These are phyloP conservation scores for Dysidea cf. avara DNA, from an alignment of 37 sponge, comb jelly and placozoan species.

Conservation along the genomic window DNA sequence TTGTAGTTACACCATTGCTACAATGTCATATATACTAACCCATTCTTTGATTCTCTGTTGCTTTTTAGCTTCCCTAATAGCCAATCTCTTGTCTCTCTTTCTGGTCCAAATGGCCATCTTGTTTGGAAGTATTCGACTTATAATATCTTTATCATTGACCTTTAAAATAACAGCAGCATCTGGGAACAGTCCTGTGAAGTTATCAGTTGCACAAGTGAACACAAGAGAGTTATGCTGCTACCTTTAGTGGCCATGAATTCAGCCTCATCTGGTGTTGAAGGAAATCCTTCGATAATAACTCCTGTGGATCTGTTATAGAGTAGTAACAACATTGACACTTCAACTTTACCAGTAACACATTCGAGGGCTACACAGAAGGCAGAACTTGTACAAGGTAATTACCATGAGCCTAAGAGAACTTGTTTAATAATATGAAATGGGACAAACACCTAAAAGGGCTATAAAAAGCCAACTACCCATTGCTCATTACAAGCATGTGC, in stretches of 20 bases:
- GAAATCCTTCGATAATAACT: conserved; percentile 94
- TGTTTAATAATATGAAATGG: too few relatives aligned
- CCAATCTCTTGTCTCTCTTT: conserved; percentile 70
- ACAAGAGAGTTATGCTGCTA: not conserved
- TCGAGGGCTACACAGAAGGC: too few relatives aligned
- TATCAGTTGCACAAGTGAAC: not conserved
- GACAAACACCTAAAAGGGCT: too few relatives aligned
- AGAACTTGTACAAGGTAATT: too few relatives aligned
- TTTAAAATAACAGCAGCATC: conserved; percentile 78
- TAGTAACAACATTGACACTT: too few relatives aligned
- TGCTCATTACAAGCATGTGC: too few relatives aligned
- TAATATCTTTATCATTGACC: conserved; percentile 64
- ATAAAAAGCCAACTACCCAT: too few relatives aligned
- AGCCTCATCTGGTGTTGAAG: conserved; percentile 73
- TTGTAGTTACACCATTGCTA: not conserved
- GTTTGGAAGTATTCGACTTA: conserved; percentile 64
- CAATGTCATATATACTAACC: too few relatives aligned
- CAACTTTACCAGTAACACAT: too few relatives aligned
- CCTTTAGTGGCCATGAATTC: conserved; percentile 62
- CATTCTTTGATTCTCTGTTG: conserved; percentile 50
- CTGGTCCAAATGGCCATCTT: conserved; percentile 69
- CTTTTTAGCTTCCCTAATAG: conserved; percentile 27
- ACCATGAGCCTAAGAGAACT: too few relatives aligned
- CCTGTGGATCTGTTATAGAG: conserved; percentile 90
- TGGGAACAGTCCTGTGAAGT: conserved; percentile 62